Evolutionary conservation across 1,140 invertebrate genomes (phyloP).

Genomic region (Apis cerana): DNA sequence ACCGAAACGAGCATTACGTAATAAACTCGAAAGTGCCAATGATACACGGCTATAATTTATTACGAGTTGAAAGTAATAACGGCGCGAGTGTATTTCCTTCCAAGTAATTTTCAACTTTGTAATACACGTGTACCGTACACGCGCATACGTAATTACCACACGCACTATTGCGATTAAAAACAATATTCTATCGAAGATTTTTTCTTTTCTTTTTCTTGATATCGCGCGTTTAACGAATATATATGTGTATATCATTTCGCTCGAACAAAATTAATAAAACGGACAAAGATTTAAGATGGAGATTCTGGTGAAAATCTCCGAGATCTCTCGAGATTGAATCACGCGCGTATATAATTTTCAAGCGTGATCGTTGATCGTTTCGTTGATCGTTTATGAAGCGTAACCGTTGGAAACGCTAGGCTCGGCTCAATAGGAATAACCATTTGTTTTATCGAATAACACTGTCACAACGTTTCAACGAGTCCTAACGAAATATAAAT

Average conservation of each 20-base stretch:
- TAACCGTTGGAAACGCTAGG: not conserved
- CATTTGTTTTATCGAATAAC: not conserved
- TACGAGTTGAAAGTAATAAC: slow-evolving; percentile 5
- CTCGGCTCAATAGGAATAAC: not conserved
- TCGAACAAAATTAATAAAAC: too few relatives aligned
- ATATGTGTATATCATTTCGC: too few relatives aligned
- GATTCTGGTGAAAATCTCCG: not conserved
- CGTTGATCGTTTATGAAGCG: not conserved
- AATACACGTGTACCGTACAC: not conserved
- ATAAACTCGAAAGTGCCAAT: slow-evolving; percentile 33
- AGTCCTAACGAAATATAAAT: slow-evolving; percentile 52
- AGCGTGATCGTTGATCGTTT: not conserved
- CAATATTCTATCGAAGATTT: too few relatives aligned
- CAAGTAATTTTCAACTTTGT: not conserved
- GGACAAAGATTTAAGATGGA: not conserved
- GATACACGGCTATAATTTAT: slow-evolving; percentile 24
- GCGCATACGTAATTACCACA: not conserved
- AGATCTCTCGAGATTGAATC: not conserved
- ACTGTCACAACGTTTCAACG: not conserved
- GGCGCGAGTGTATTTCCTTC: not conserved
- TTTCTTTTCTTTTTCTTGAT: too few relatives aligned
- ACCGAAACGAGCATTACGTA: slow-evolving; percentile 28
- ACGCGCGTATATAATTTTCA: not conserved
- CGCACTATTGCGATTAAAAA: too few relatives aligned
- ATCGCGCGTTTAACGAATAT: too few relatives aligned